phyloP scores from a whole-genome alignment of 30 jellyfish, hydroid and myxozoan genomes.

The Calvadosia cruxmelitensis region DNA sequence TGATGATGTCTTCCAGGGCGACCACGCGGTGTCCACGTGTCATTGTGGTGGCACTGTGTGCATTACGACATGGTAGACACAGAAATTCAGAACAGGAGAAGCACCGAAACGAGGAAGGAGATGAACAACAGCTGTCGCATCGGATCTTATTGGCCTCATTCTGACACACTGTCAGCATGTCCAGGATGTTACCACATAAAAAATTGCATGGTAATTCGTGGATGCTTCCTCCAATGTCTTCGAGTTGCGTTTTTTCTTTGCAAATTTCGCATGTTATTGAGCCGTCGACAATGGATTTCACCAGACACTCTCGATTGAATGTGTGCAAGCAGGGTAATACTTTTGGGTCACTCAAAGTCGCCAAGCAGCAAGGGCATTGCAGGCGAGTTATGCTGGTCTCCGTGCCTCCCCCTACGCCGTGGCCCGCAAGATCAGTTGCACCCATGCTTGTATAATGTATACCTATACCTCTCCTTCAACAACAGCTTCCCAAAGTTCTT shows the following conservation, averaged over 20 bases:
- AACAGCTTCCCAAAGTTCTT: no score
- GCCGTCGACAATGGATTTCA: background rate
- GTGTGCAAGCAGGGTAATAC: constrained; percentile 39
- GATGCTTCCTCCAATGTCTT: background rate
- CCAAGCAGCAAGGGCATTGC: constrained; percentile 26
- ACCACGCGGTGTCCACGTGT: constrained; percentile 3
- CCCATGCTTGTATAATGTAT: no score
- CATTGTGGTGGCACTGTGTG: constrained; percentile 4
- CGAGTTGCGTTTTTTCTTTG: background rate
- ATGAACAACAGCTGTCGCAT: background rate
- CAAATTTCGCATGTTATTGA: background rate
- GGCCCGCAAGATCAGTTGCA: no score
- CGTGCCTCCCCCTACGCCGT: no score
- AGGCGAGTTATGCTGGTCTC: no score
- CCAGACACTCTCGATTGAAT: constrained; percentile 12
- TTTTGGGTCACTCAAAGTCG: constrained; percentile 7
- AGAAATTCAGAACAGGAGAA: constrained; percentile 7
- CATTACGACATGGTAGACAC: constrained; percentile 1
- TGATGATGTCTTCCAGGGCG: background rate
- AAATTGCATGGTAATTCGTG: background rate
- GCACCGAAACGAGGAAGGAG: background rate
- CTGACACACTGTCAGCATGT: background rate
- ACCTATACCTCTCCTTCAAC: no score
- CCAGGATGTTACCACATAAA: background rate
- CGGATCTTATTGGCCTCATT: background rate